phyloP scores from a whole-genome alignment of 2,888 invertebrate species.

The Nesidiocoris tenuis region DNA sequence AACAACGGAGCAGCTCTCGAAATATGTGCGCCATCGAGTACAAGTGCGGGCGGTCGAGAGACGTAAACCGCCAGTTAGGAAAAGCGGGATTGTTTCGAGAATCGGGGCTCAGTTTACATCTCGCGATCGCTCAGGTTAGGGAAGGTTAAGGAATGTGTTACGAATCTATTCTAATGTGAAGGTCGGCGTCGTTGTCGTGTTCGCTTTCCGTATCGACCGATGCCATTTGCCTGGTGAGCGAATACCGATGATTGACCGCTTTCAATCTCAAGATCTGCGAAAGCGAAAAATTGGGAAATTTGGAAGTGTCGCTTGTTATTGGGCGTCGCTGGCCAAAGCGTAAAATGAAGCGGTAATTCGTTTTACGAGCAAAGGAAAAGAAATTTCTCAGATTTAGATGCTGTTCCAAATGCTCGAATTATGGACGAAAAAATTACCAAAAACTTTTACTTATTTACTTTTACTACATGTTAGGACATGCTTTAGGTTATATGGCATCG shows the following conservation, averaged over 20 bases:
- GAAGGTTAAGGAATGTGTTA: slow-evolving; percentile 9
- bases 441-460: no score
- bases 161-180: slow-evolving; percentile 49
- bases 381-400: neutral
- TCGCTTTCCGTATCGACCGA: slow-evolving; percentile 59
- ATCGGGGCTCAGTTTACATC: no score
- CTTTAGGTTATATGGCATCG: no score
- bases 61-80: no score
- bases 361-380: neutral
- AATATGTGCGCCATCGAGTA: no score
- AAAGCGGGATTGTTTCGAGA: no score
- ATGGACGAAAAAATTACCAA: neutral
- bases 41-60: no score
- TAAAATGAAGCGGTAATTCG: neutral
- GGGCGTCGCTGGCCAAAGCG: neutral
- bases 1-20: no score
- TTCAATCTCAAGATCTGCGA: slow-evolving; percentile 72
- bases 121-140: no score
- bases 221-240: slow-evolving; percentile 56
- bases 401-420: neutral
- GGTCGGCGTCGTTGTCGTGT: slow-evolving; percentile 57
- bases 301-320: neutral
- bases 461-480: no score
- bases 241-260: slow-evolving; percentile 53
- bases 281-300: neutral